These are phyloP conservation scores for Homarus gammarus DNA, from an alignment of 2,888 invertebrate species.

Conservation along the genomic window DNA sequence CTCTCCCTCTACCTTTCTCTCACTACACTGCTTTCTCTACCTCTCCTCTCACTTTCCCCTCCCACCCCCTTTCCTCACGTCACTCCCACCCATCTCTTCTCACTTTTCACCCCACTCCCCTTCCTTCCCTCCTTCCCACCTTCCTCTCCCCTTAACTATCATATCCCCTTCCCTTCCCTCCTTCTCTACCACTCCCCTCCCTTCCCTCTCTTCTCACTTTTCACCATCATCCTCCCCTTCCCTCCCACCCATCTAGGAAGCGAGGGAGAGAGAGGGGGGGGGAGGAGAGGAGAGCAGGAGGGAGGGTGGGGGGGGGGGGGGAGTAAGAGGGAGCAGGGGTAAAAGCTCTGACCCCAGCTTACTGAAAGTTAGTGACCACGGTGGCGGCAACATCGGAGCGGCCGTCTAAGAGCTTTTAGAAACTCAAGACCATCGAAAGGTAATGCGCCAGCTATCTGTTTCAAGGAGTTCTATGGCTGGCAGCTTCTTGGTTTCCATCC, in stretches of 20 bases:
- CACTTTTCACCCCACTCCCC: no score
- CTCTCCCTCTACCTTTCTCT: no score
- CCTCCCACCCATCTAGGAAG: neutral
- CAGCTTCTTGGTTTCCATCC: constrained; percentile 1
- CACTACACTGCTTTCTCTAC: no score
- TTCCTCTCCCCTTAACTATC: neutral
- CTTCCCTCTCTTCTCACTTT: neutral
- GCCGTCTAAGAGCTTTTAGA: constrained; percentile 65
- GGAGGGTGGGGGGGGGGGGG: no score
- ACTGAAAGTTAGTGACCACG: constrained; percentile 10
- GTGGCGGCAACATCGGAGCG: constrained; percentile 38
- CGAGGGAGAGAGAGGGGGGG: neutral
- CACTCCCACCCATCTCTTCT: no score
- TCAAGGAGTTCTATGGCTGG: constrained; percentile 49
- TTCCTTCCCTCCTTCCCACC: neutral
- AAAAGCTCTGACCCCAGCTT: constrained; percentile 28
- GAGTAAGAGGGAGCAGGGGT: neutral
- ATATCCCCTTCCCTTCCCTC: neutral
- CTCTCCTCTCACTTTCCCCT: no score
- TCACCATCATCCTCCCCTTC: neutral
- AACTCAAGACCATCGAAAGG: constrained; percentile 62
- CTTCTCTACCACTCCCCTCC: neutral
- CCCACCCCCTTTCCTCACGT: no score
- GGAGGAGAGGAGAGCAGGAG: neutral
- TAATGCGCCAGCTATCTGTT: constrained; percentile 67